These are phyloP conservation scores for Hippocampus barbouri DNA, from an alignment of 2,113 vertebrate species.

Conservation along the genomic window DNA sequence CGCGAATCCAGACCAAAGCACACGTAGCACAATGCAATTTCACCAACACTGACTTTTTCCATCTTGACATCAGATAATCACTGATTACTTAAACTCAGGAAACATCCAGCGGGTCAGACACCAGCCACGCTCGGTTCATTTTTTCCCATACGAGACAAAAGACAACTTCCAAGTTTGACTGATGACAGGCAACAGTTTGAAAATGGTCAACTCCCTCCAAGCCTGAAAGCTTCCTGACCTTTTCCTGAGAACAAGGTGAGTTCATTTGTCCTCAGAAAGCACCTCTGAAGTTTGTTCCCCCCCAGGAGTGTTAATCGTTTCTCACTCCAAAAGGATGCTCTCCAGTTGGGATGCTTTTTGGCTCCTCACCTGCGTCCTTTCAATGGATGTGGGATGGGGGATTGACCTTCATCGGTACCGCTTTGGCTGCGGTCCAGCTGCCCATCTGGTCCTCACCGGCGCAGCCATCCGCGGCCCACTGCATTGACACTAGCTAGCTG, in stretches of 20 bases:
- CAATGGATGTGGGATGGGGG: slow-evolving; percentile 27
- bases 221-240: slow-evolving; percentile 50
- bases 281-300: slow-evolving; percentile 45
- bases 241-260: slow-evolving; percentile 56
- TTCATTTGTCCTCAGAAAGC: slow-evolving; percentile 49
- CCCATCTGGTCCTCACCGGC: slow-evolving; percentile 78
- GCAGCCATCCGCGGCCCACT: slow-evolving; percentile 73
- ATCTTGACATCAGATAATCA: slow-evolving; percentile 65
- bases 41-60: slow-evolving; percentile 58
- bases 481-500: slow-evolving; percentile 78
- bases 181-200: slow-evolving; percentile 30
- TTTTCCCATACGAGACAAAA: slow-evolving; percentile 41
- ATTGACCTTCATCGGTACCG: slow-evolving; percentile 54
- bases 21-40: slow-evolving; percentile 59
- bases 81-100: slow-evolving; percentile 70
- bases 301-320: slow-evolving; percentile 61
- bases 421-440: slow-evolving; percentile 70
- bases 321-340: slow-evolving; percentile 34
- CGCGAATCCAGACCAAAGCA: slow-evolving; percentile 39
- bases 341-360: slow-evolving; percentile 36
- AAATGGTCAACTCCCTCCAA: slow-evolving; percentile 24
- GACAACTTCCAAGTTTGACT: slow-evolving; percentile 41
- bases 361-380: slow-evolving; percentile 59
- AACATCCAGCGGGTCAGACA: slow-evolving; percentile 60
- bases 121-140: slow-evolving; percentile 30